phyloP scores from a whole-genome alignment of 2,113 vertebrate genomes.

The Eurypyga helias region DNA sequence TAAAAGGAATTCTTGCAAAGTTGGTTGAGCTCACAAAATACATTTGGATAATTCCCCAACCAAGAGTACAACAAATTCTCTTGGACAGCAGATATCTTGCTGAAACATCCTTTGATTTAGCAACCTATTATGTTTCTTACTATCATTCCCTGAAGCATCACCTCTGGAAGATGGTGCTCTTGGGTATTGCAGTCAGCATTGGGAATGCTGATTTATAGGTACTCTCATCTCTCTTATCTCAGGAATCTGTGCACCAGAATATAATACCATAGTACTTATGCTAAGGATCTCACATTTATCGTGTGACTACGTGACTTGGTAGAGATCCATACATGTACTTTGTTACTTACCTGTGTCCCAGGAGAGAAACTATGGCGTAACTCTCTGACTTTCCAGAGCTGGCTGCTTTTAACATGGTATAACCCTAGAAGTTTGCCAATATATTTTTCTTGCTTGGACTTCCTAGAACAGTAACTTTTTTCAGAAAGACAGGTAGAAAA shows the following conservation, averaged over 20 bases:
- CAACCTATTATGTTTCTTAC: neutral
- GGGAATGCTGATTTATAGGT: constrained; percentile 13
- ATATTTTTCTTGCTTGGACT: neutral
- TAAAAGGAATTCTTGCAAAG: neutral
- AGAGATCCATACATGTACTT: neutral
- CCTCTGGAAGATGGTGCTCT: constrained; percentile 36
- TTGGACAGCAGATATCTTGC: neutral
- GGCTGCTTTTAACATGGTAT: neutral
- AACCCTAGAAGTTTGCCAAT: neutral
- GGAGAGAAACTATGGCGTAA: neutral
- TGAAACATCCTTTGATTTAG: neutral
- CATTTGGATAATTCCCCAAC: neutral
- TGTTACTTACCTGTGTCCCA: neutral
- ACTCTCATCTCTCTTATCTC: neutral
- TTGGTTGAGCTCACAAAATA: neutral
- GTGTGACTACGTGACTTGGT: neutral
- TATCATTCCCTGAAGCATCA: constrained; percentile 30
- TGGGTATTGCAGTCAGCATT: constrained; percentile 17
- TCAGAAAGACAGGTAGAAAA: neutral
- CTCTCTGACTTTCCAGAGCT: neutral
- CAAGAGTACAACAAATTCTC: neutral
- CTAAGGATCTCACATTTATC: neutral
- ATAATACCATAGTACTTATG: neutral
- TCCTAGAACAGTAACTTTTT: neutral
- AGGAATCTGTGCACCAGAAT: neutral